A percentile compares a stretch with the other conserved stretches of the same genome.
These are phyloP conservation scores for Ictalurus punctatus DNA, from an alignment of 2,113 vertebrate species.

Conservation along the genomic window DNA sequence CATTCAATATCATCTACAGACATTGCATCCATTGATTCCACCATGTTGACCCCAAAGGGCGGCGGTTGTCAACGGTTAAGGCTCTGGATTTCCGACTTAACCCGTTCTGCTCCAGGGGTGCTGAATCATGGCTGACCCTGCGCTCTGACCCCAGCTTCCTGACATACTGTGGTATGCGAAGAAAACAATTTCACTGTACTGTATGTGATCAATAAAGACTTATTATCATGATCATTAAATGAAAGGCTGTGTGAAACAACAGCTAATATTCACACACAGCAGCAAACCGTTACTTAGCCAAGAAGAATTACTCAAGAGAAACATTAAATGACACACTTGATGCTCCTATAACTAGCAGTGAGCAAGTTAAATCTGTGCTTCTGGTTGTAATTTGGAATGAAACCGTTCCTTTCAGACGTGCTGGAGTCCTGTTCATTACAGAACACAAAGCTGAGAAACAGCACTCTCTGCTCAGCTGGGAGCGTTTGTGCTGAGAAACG, in stretches of 20 bases:
- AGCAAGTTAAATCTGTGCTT: slow-evolving; percentile 27
- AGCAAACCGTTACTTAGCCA: neutral
- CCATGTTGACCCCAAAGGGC: too few relatives aligned
- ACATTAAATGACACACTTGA: neutral
- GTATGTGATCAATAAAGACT: too few relatives aligned
- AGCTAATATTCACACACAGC: neutral
- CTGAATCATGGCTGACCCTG: too few relatives aligned
- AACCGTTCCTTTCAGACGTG: slow-evolving; percentile 38
- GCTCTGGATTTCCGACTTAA: too few relatives aligned
- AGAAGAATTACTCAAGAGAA: neutral
- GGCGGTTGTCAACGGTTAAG: too few relatives aligned
- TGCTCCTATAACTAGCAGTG: slow-evolving; percentile 12
- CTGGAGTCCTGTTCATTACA: neutral
- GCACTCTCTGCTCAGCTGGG: neutral
- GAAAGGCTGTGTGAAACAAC: neutral
- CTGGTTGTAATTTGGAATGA: slow-evolving; percentile 36
- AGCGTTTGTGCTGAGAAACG: neutral
- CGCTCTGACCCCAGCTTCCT: too few relatives aligned
- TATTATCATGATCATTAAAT: neutral
- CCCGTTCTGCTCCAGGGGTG: too few relatives aligned
- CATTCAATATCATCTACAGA: too few relatives aligned
- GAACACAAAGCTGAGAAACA: neutral
- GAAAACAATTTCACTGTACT: too few relatives aligned
- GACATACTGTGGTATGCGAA: too few relatives aligned
- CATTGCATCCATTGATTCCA: too few relatives aligned